Percentiles rank a stretch among this genome's conserved stretches.
Conservation (phyloP, 2,888 invertebrate species). For the Latheticus oryzae region DNA sequence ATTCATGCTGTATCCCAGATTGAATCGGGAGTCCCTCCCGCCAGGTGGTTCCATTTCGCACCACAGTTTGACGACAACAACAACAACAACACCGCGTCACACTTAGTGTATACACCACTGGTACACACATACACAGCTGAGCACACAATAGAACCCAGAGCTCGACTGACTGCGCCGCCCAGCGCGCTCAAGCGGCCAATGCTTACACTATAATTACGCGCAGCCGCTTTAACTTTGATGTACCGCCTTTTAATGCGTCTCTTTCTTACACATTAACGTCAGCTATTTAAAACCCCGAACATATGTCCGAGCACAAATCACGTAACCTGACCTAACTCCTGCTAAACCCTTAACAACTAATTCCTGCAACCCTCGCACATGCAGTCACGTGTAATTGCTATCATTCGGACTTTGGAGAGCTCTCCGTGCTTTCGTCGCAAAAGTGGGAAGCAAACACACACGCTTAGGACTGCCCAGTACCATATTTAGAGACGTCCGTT, state of each 20-base stretch:
- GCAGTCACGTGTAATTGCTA: constrained; percentile 13
- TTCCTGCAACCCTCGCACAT: constrained; percentile 10
- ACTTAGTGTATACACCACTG: constrained; percentile 41
- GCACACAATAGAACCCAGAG: constrained; percentile 58
- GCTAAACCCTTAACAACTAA: constrained; percentile 3
- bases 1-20: constrained; percentile 88
- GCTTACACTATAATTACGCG: constrained; percentile 58
- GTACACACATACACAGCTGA: constrained; percentile 63
- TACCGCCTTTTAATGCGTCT: constrained; percentile 48
- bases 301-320: no score
- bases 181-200: constrained; percentile 62
- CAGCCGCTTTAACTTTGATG: constrained; percentile 54
- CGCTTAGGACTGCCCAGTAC: constrained; percentile 75
- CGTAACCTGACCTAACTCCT: constrained; percentile 58
- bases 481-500: constrained; percentile 85
- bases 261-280: constrained; percentile 44
- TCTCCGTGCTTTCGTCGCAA: constrained; percentile 35
- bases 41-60: constrained; percentile 87
- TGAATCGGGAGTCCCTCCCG: constrained; percentile 92
- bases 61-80: constrained; percentile 64
- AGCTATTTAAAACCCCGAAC: constrained; percentile 38
- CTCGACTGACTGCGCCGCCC: constrained; percentile 65
- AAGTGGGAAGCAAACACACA: constrained; percentile 65
- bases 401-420: constrained; percentile 10
- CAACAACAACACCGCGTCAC: constrained; percentile 45